Base-by-base conservation (phyloP, 1,140 invertebrate species). In the Neodiprion pinetum region DNA sequence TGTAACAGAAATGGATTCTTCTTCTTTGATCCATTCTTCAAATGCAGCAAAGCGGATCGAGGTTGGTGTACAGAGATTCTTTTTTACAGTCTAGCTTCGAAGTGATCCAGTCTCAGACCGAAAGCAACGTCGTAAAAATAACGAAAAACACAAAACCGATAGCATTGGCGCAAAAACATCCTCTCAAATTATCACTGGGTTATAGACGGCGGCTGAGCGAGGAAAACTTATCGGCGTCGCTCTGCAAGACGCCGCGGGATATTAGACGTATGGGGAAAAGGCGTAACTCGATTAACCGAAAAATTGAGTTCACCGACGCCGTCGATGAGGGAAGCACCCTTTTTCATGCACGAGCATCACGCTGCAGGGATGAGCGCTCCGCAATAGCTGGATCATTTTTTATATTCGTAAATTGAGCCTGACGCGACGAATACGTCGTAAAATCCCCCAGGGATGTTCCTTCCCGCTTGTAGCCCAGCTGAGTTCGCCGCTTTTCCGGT, bases 201-300 rank as follows among this genome's bases (percentile, higher is more conserved):
- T 40, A 21, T 21, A 40, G 28, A 40, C 28, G 28, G 28, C 28
- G 1, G 1, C 28, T 40, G 28, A 40, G 5, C 28, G 28, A 40
- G 28, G 5, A 1, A 40, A 40, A 40, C 28, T 40, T 40, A 40
- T 40, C 17, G 17, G 17, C 17, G 17, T 21, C 28, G 28, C 28
- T 61, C 53, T 17, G 9, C 53, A 5, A 40, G 11, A 61, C 53
- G 53, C 53, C 53, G 11, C 53, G 53, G 53, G 53, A 61, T 61
- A 61, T 61, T 5, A 4, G 53, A 4, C 11, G n/a, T 61, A 61
- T 11, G n/a, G 53, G 53, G n/a, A 61, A 61, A 61, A 14, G 53
- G 53, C n/a, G 11, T 61, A 61, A 61, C n/a, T 61, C 53, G 53
- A 61, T 61, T 61, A 61, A 61, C 53, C 53, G 53, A 61, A 61